Evolutionary conservation across 1,140 invertebrate species (phyloP).

Genomic region (Tribolium madens): DNA sequence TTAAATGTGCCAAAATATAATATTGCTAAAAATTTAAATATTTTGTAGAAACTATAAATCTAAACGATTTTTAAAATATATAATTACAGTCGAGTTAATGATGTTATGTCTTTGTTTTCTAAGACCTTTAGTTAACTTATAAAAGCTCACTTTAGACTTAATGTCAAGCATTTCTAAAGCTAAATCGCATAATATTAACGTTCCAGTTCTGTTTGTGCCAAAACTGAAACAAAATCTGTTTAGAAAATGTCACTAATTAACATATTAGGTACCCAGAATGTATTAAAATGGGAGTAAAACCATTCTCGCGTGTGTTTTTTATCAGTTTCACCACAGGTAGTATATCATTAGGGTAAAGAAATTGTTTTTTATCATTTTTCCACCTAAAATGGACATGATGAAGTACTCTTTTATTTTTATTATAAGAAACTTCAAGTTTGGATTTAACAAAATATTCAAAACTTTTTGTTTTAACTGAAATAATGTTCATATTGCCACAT

Average conservation of each 20-base stretch:
- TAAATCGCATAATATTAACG: slow-evolving; percentile 2
- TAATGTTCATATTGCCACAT: not conserved
- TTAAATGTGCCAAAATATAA: too few relatives aligned
- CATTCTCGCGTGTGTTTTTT: not conserved
- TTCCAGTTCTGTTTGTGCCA: slow-evolving; percentile 5
- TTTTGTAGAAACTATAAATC: too few relatives aligned
- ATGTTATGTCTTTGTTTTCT: not conserved
- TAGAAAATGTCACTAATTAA: not conserved
- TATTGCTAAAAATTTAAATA: too few relatives aligned
- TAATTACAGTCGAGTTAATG: not conserved
- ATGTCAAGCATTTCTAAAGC: not conserved
- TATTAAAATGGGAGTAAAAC: not conserved
- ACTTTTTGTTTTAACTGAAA: not conserved
- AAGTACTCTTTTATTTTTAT: not conserved
- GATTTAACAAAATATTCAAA: not conserved
- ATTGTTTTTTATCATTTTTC: not conserved
- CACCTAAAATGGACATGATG: not conserved
- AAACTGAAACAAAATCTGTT: not conserved
- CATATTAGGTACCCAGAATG: not conserved
- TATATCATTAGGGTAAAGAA: not conserved
- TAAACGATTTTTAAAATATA: not conserved
- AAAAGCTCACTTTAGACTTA: not conserved
- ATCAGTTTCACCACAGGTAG: not conserved
- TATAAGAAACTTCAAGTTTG: not conserved
- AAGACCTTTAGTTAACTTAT: not conserved